Evolutionary conservation across 2,888 invertebrate genomes (phyloP), one percentile per base, ranked within the genome.

Genomic region (Melieria crassipennis): DNA sequence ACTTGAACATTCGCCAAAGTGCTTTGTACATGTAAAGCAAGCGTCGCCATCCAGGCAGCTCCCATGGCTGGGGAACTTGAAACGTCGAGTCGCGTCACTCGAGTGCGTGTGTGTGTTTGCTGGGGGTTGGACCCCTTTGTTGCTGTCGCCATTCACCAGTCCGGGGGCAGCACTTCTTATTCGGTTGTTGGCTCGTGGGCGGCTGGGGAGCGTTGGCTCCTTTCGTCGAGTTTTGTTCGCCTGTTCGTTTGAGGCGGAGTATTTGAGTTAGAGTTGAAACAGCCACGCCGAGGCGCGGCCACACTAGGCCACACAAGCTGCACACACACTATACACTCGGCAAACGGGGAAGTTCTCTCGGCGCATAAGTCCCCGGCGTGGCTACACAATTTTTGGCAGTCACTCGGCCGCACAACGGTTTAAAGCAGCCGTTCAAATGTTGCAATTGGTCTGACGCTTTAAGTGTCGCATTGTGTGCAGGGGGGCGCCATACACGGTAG

Each of bases 211-310:
- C 63, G 10, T 46, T 48, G 43, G 42, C 63, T 57, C 47, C 69
- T 57, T 57, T 13, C 55, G 48, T 48, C 50, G 45, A 16, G 5
- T 75, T 77, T 79, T 82, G 82, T 48, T 74, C 80, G 78, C 83
- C 82, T 81, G 81, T 75, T 82, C 70, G 69, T 78, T 83, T 79
- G 83, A 82, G 82, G 83, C 82, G 82, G 83, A 82, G 82, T 82
- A 83, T 82, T 82, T 82, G 81, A 83, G 83, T 82, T 83, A 81
- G 82, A 82, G 83, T 83, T 80, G 78, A 77, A 78, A 77, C 78
- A 76, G 30, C 30, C 30, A 30, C 30, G 30, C 30, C 30, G 30
- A 79, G 78, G 78, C 77, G 42, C 65, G 65, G 65, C 71, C 62
- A 62, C 64, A 47, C 68, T 52, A 58, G 43, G 52, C n/a, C 45